Evolutionary conservation across 92 coral and sea anemone species (phyloP).

Genomic region (Porites rus): DNA sequence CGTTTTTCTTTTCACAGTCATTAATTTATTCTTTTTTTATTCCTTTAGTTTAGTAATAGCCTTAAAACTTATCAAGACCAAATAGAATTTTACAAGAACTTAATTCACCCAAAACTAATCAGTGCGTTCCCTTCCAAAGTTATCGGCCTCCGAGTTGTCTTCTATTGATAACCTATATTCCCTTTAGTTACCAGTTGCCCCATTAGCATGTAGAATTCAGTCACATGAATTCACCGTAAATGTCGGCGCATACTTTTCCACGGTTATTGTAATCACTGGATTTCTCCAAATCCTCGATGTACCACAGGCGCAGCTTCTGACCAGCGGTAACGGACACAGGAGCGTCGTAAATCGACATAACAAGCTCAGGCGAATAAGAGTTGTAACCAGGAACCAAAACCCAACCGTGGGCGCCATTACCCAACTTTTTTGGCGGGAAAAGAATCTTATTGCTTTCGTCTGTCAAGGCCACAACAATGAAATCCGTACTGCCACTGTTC

Average conservation of each 20-base stretch:
- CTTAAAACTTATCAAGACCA: no score
- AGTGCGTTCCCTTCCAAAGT: no score
- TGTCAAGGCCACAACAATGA: neutral
- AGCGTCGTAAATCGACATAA: neutral
- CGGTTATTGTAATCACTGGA: neutral
- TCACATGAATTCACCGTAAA: conserved; percentile 2
- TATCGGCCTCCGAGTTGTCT: no score
- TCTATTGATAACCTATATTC: no score
- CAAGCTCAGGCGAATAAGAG: neutral
- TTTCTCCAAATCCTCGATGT: neutral
- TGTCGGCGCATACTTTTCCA: conserved; percentile 13
- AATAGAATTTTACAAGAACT: no score
- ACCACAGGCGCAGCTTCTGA: conserved; percentile 13
- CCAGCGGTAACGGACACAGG: neutral
- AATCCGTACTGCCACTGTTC: neutral
- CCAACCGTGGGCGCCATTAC: neutral
- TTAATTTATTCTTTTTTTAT: no score
- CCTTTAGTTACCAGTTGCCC: no score
- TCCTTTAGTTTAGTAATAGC: no score
- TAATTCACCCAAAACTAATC: no score
- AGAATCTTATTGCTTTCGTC: neutral
- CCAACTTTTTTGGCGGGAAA: neutral
- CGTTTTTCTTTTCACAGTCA: no score
- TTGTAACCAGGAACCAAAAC: conserved; percentile 2
- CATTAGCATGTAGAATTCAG: no score